Percentiles rank a stretch among this genome's conserved stretches.
These are phyloP conservation scores for Drosophila percnosoma DNA, from an alignment of 2,888 invertebrate species.

Conservation along the genomic window DNA sequence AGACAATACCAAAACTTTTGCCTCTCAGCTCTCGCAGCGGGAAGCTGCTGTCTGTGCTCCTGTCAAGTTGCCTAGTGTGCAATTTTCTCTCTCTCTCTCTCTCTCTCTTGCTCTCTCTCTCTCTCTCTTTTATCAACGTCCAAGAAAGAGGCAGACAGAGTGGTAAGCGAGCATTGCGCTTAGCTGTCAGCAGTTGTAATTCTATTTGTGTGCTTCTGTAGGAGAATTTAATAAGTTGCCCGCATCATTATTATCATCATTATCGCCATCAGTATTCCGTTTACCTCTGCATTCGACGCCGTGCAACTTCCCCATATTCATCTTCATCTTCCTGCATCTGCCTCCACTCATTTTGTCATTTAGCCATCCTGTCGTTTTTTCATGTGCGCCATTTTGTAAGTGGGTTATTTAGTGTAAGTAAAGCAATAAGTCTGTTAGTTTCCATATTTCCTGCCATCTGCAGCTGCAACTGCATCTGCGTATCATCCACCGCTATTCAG, in stretches of 20 bases:
- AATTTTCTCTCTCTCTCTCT: conserved; percentile 16
- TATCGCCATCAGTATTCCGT: conserved; percentile 54
- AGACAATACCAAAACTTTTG: conserved; percentile 49
- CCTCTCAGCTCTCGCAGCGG: conserved; percentile 4
- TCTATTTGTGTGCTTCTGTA: conserved; percentile 56
- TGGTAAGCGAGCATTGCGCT: neutral
- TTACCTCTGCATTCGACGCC: conserved; percentile 12
- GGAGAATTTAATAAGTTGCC: conserved; percentile 72
- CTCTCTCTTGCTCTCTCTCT: neutral
- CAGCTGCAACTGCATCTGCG: conserved; percentile 49
- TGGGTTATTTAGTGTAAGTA: conserved; percentile 79
- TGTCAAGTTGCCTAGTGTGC: conserved; percentile 54
- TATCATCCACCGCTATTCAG: conserved; percentile 49
- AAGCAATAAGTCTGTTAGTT: conserved; percentile 78
- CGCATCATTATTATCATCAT: conserved; percentile 66
- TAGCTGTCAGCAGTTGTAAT: conserved; percentile 59
- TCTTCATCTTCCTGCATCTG: neutral
- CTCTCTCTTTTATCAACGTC: neutral
- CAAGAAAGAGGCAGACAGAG: neutral
- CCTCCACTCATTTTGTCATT: conserved; percentile 1
- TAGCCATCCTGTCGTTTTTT: conserved; percentile 26
- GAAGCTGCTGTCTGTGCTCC: conserved; percentile 50
- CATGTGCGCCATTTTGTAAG: conserved; percentile 72
- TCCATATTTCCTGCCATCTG: conserved; percentile 68
- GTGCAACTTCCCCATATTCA: neutral